phyloP scores from a whole-genome alignment of 1,140 invertebrate species.

The Apis cerana region DNA sequence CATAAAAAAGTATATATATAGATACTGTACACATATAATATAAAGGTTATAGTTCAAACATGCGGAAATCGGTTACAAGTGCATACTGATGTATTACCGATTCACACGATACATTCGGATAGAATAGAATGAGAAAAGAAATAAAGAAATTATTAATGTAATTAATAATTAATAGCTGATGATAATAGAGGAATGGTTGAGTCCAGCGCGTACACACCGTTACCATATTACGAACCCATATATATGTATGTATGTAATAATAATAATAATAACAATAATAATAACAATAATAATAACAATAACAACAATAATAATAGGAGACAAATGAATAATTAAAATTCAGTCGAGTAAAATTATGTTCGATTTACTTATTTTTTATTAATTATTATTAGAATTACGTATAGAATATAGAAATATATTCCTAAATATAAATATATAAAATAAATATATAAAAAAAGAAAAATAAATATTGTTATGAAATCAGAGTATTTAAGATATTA shows the following conservation, averaged over 20 bases:
- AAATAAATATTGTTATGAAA: conserved; percentile 56
- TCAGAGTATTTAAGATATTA: conserved; percentile 44
- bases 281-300: not conserved
- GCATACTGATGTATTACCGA: not conserved
- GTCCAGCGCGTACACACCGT: conserved; percentile 64
- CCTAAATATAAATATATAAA: too few relatives aligned
- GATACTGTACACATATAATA: not conserved
- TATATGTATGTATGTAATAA: conserved; percentile 6
- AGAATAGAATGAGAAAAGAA: not conserved
- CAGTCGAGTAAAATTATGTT: not conserved
- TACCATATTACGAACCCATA: conserved; percentile 59
- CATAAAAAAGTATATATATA: not conserved
- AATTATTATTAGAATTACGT: not conserved
- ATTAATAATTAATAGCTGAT: conserved; percentile 64
- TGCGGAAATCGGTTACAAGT: not conserved
- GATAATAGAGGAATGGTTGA: conserved; percentile 56
- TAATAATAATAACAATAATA: conserved; percentile 1
- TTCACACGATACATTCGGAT: not conserved
- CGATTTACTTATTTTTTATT: not conserved
- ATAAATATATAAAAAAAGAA: not conserved
- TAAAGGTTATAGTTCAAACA: not conserved
- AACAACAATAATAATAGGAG: not conserved
- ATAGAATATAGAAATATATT: not conserved
- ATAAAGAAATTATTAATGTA: conserved; percentile 41
- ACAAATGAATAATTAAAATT: not conserved